Evolutionary conservation across 2,113 vertebrate genomes (phyloP), one percentile per base, ranked within the genome.

Genomic region (Salminus brasiliensis): DNA sequence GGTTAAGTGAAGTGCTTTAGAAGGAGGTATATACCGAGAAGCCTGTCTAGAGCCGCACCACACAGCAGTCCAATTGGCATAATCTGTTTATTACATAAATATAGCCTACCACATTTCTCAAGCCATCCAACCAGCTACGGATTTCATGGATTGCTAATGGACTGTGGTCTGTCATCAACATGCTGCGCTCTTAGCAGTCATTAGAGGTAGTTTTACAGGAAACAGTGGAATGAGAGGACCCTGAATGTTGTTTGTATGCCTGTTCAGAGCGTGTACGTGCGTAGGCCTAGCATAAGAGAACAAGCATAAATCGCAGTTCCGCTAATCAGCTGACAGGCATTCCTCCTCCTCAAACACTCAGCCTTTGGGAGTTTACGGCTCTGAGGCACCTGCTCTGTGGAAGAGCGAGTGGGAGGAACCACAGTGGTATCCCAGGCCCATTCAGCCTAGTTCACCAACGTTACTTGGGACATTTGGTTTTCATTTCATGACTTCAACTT

Each of bases 401-500:
- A 66, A 71, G 78, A 80, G 71, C 63, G 53, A 52, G 71, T 70
- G 55, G 83, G 83, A 82, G 80, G 74, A 60, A 67, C 47, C 74
- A 2, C 43, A 34, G 73, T 83, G 74, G 76, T 71, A 84, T 87
- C 89, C 85, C 82, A 16, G 85, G 83, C 77, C 80, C 79, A 30
- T 49, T 63, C 32, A 83, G 85, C 69, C 83, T 81, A 74, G 81
- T 86, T 84, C 72, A 75, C 75, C 76, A 74, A 81, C 63, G 84
- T 66, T 83, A 83, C 84, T 88, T 85, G 82, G 82, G 85, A 92
- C 91, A 93, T 93, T 93, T 93, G 91, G 89, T 92, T 93, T 91
- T 91, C 83, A 92, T 93, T 92, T 89, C 66, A 91, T 87, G 86
- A 92, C 87, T 90, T 91, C 86, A 89, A 89, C 88, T 91, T 89